Percentiles rank a stretch among this genome's conserved stretches.
These are phyloP conservation scores for Leistus spinibarbis DNA, from an alignment of 2,888 invertebrate genomes.

Conservation along the genomic window DNA sequence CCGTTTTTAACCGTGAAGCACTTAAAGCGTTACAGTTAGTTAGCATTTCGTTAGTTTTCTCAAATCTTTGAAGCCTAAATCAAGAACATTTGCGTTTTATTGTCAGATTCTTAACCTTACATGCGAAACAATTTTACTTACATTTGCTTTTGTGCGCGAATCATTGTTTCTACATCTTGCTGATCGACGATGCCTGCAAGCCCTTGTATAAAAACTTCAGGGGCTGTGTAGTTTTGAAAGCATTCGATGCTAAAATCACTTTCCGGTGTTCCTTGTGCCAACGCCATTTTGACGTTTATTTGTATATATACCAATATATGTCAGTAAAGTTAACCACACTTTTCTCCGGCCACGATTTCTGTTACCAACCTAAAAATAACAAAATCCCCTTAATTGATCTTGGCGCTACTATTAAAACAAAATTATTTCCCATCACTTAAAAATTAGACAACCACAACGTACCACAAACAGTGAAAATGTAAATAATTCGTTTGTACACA, in stretches of 20 bases:
- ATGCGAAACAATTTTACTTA: slow-evolving; percentile 57
- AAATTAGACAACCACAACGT: too few species aligned
- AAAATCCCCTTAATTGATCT: too few species aligned
- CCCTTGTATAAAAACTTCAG: slow-evolving; percentile 92
- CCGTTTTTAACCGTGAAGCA: slow-evolving; percentile 81
- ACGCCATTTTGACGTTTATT: slow-evolving; percentile 49
- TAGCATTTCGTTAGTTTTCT: slow-evolving; percentile 99
- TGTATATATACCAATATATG: not conserved
- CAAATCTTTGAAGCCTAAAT: slow-evolving; percentile 89
- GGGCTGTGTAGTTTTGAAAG: slow-evolving; percentile 87
- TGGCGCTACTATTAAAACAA: too few species aligned
- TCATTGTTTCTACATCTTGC: slow-evolving; percentile 87
- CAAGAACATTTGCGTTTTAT: not conserved
- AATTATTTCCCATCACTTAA: too few species aligned
- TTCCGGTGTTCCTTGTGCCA: slow-evolving; percentile 65
- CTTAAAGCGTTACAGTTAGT: slow-evolving; percentile 96
- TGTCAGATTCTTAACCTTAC: slow-evolving; percentile 9
- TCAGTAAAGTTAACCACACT: not conserved
- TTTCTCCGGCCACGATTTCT: too few species aligned
- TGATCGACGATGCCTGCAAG: slow-evolving; percentile 90
- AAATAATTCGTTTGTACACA: too few species aligned
- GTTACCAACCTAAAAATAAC: too few species aligned
- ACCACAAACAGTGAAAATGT: too few species aligned
- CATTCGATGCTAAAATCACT: slow-evolving; percentile 82
- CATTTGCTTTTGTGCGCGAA: slow-evolving; percentile 92